Base-by-base conservation (phyloP, 2,113 vertebrate genomes). In the Taxidea taxus region DNA sequence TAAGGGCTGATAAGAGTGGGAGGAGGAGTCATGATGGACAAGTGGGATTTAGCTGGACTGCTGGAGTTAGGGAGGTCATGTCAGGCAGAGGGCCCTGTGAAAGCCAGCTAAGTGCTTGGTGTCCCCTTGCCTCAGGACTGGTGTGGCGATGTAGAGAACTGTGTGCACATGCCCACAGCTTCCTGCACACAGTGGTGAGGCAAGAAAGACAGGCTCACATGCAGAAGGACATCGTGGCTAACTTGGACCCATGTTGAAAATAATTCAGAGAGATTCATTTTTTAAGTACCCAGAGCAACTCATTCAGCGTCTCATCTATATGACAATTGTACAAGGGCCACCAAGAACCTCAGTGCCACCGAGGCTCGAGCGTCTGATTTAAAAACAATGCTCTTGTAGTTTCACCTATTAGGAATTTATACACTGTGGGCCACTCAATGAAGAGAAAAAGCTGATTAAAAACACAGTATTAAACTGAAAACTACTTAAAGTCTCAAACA, bases 401-500 rank as follows among this genome's bases (percentile, higher is more conserved):
- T 81, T 95, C 39, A 3, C 16, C 27, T 87, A 31, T 18, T 82
- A 90, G 86, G 56, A 92, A 87, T 78, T 87, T 90, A 86, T 60
- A 47, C 8, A 9, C 39, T 34, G 42, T 44, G 16, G 11, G 39
- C 29, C 18, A 86, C 31, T 87, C 83, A 87, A 39, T 39, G 39
- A 44, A 62, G 37, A 56, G 51, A 37, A 70, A 64, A 87, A 82
- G 34, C 7, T 47, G 47, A 31, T 37, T 3, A 58, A 82, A 87
- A 83, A 86, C n/a, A 29, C 0, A 80, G 2, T 44, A 78, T 58
- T 82, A 89, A 93, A 81, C 9, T 88, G 77, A 86, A 93, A 97
- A 82, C 75, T 84, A 87, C 86, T 97, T 87, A 75, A 1, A 47
- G 72, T 49, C 54, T 87, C 89, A 83, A 94, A 94, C 2, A 64